Evolutionary conservation across 2,113 vertebrate genomes (phyloP), one percentile per base, ranked within the genome.

Genomic region (Hylia prasina): DNA sequence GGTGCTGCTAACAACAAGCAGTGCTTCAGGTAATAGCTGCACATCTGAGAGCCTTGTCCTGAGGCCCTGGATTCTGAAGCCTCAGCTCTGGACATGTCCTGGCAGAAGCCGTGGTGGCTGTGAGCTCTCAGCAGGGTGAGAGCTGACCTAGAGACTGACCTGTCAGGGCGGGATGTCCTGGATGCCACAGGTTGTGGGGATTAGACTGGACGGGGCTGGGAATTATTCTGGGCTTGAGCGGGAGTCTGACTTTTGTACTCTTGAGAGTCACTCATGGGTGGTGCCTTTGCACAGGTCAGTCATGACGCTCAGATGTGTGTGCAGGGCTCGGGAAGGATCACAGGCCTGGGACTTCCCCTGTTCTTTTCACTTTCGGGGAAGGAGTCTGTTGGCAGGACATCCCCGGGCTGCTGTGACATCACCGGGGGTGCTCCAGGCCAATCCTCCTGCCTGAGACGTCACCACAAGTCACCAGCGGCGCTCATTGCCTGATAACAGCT

Each of bases 391-490:
- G 79, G 83, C 63, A 86, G 58, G 58, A 91, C 6, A 3, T 76
- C 63, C 48, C 66, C 15, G 15, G 47, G 71, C 79, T 53, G 80
- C 31, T 35, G 77, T 31, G 77, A 50, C 53, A 65, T 81, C 58
- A 30, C 22, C 3, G 75, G 7, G 0, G 0, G 37, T 4, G 15
- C 72, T 51, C 37, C 9, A 0, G 64, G n/a, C 2, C 2, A 30
- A 30, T 58, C 35, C 70, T 63, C 11, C 13, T 11, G 17, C 3
- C 0, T n/a, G 64, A 77, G 76, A 37, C 63, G 13, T 9, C n/a
- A 24, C 17, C 14, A 0, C 22, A 8, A 1, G 1, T 70, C 90
- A 71, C 47, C 82, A 19, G 30, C 28, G 2, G 78, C 17, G 1
- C 45, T 81, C 65, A 1, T 25, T 28, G 24, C 1, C 87, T 39